Base-by-base conservation (phyloP, 1,140 invertebrate genomes). In the Coelopa frigida region DNA sequence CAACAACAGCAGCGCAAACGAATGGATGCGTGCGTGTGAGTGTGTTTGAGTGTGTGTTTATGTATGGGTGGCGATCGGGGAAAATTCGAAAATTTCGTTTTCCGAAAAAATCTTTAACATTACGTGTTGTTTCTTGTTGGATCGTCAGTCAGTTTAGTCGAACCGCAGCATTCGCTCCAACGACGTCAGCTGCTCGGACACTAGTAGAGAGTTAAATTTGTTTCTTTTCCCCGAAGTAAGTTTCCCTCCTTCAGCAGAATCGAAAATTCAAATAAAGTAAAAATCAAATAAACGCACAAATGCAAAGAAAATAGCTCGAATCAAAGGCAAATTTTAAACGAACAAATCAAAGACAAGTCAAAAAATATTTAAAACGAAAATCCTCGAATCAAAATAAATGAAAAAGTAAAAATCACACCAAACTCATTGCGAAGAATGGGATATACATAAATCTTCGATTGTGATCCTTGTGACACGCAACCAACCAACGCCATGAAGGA, bases 101-200 rank as follows among this genome's bases (percentile, higher is more conserved):
- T 14, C 40, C 38, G 35, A 48, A 61, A 66, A 66, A 66, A 62
- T 66, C 62, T 66, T 66, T 62, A 66, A 66, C 62, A 65, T 66
- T 61, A 59, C 59, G 62, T 66, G 60, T 59, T 61, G 62, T 61
- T 67, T 58, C 63, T 57, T 58, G 54, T 55, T 58, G 51, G 59
- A 64, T 61, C 63, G 63, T 65, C 64, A 68, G 64, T 68, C 64
- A 65, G 64, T 68, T 68, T 68, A 68, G 64, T 68, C 64, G 64
- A 68, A 68, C 64, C 64, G 64, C 64, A 68, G 64, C 64, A 68
- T 68, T 68, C 64, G 64, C 64, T 68, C 64, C 64, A 64, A 68
- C 61, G 52, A 68, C 64, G 64, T 65, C 64, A 68, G 64, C 64
- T 68, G 64, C 64, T 67, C 64, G 64, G 64, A 68, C 64, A 58